Conservation (phyloP, 2,113 vertebrate genomes). For the Carassius auratus region DNA sequence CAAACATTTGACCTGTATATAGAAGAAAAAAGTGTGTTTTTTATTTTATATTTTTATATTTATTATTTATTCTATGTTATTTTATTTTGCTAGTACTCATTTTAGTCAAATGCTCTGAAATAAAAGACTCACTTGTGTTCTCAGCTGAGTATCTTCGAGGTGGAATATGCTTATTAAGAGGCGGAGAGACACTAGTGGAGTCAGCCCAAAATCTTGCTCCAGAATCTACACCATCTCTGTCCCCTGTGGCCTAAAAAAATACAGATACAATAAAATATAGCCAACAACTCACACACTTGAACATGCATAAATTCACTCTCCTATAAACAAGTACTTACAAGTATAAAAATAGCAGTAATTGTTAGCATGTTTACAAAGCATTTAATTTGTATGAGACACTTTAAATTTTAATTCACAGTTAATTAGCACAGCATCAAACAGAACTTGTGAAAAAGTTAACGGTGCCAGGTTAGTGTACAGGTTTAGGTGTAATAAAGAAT, state of each 20-base stretch:
- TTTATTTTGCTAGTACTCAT: not conserved
- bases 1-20: too few relatives aligned
- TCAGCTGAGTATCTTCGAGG: slow-evolving; percentile 74
- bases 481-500: not conserved
- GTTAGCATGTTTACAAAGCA: not conserved
- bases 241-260: slow-evolving; percentile 83
- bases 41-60: too few relatives aligned
- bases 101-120: not conserved
- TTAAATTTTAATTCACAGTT: not conserved
- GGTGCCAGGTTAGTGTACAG: not conserved
- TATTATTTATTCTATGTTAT: too few relatives aligned
- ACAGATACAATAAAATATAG: not conserved
- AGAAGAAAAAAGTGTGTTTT: too few relatives aligned
- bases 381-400: not conserved
- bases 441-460: not conserved
- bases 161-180: slow-evolving; percentile 74
- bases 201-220: slow-evolving; percentile 75
- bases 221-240: slow-evolving; percentile 82
- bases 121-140: slow-evolving; percentile 82
- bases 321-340: not conserved
- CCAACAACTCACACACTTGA: slow-evolving; percentile 19
- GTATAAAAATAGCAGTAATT: not conserved
- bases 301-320: slow-evolving; percentile 39
- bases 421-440: not conserved
- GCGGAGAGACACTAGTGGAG: slow-evolving; percentile 77